Base-by-base conservation (phyloP, 2,888 invertebrate genomes). In the Drosophila sordidapex region DNA sequence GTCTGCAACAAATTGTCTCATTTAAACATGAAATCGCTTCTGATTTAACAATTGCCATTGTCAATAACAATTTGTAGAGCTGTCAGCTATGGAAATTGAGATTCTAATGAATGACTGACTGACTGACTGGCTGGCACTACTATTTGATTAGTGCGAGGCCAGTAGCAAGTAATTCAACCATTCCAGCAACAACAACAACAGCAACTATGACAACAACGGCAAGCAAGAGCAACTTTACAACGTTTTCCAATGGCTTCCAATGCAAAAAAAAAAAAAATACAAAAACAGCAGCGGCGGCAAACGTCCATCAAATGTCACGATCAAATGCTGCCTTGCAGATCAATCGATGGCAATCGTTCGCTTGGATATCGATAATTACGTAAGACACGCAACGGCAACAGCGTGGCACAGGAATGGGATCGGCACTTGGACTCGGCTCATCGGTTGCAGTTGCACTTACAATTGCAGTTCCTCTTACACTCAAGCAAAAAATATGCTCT, bases 251-350 rank as follows among this genome's bases (percentile, higher is more conserved):
- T 60, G 57, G 35, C 58, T 72, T 35, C 51, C 65, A 61, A 43
- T 49, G 63, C 43, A 18, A 46, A 21, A 56, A 27, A 36, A 51
- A 25, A 56, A 43, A 40, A 27, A 59, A 63, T n/a, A 58, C 57
- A 31, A 64, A 78, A 83, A 90, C 91, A 61, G 90, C 90, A 90
- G 91, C 89, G 89, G 82, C 91, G 83, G 89, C 89, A 90, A 91
- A 88, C 78, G 91, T 91, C 91, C 80, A 91, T 91, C 91, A 91
- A 91, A 82, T 90, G 91, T 90, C 91, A 91, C 85, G 89, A 87
- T 89, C 83, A 79, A 83, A 83, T 79, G 79, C 76, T 81, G 71
- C 67, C 62, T 74, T 80, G 91, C 85, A 85, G 89, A 90, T 91
- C 89, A 84, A 89, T 89, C 82, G 86, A 73, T 63, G 72, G 66